phyloP scores from a whole-genome alignment of 2,797 vertebrate genomes.

The Centroberyx gerrardi region DNA sequence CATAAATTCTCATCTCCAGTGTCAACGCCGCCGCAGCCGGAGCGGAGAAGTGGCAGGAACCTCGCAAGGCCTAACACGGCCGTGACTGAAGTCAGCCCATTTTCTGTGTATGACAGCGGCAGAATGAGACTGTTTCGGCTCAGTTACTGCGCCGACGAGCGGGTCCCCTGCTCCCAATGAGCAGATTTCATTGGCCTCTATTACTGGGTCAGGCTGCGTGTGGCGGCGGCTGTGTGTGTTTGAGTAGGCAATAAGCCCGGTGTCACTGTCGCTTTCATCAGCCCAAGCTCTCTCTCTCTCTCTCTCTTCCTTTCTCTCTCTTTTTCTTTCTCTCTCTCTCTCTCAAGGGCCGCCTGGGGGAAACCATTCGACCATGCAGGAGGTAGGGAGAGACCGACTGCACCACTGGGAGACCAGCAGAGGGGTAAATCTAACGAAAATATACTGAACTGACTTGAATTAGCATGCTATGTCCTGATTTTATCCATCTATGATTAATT shows the following conservation, averaged over 20 bases:
- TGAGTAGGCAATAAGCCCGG: conserved; percentile 82
- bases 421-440: not conserved
- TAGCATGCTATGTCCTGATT: not conserved
- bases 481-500: not conserved
- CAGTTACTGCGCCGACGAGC: conserved; percentile 65
- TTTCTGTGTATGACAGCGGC: conserved; percentile 74
- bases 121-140: conserved; percentile 76
- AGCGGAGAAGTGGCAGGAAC: conserved; percentile 42
- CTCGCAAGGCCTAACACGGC: conserved; percentile 38
- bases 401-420: not conserved
- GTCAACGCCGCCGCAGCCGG: conserved; percentile 41
- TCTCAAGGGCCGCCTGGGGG: conserved; percentile 27
- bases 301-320: conserved; percentile 24
- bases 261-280: conserved; percentile 82
- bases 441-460: not conserved
- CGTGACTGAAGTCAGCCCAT: conserved; percentile 68
- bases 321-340: conserved; percentile 16
- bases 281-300: conserved; percentile 27
- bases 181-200: conserved; percentile 79
- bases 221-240: conserved; percentile 68
- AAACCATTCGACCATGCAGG: conserved; percentile 4
- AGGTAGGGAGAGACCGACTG: not conserved
- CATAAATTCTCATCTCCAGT: conserved; percentile 62
- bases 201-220: conserved; percentile 71
- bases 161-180: conserved; percentile 71